A percentile compares a stretch with the other conserved stretches of the same genome.
These are phyloP conservation scores for Tribolium freemani DNA, from an alignment of 2,888 invertebrate genomes.

Conservation along the genomic window DNA sequence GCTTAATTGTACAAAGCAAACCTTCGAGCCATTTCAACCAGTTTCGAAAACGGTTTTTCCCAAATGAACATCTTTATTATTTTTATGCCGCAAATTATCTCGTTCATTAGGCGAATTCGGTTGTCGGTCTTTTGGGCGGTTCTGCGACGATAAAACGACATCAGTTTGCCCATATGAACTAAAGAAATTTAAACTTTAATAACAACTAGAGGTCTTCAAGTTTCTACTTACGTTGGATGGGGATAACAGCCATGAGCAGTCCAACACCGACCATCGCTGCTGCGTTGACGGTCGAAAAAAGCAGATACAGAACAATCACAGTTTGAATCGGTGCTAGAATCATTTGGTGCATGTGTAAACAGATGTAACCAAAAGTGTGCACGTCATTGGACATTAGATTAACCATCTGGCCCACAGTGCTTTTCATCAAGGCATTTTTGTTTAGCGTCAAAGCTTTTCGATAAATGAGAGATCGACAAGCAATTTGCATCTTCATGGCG, in stretches of 20 bases:
- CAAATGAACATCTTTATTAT: conserved; percentile 98
- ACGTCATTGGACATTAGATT: conserved; percentile 84
- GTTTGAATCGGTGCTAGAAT: conserved; percentile 86
- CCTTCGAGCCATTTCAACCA: conserved; percentile 77
- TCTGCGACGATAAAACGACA: conserved; percentile 73
- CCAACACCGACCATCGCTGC: conserved; percentile 70
- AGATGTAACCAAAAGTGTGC: conserved; percentile 82
- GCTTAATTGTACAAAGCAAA: conserved; percentile 45
- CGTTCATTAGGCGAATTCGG: conserved; percentile 89
- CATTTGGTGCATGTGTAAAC: conserved; percentile 84
- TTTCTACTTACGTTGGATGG: conserved; percentile 62
- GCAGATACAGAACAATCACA: conserved; percentile 77
- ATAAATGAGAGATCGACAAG: conserved; percentile 86
- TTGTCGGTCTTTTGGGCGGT: conserved; percentile 87
- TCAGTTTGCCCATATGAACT: conserved; percentile 68
- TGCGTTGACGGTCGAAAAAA: conserved; percentile 71
- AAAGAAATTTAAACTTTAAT: conserved; percentile 41
- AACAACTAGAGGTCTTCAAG: background rate
- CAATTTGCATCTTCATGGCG: conserved; percentile 88
- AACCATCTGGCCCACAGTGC: conserved; percentile 74
- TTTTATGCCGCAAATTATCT: conserved; percentile 88
- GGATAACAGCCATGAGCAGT: conserved; percentile 67
- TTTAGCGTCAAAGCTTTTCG: conserved; percentile 79
- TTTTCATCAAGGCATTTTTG: conserved; percentile 85
- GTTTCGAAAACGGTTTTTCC: conserved; percentile 88